Base-by-base conservation (phyloP, 64 coral and sea anemone species). In the Astreopora myriophthalma region DNA sequence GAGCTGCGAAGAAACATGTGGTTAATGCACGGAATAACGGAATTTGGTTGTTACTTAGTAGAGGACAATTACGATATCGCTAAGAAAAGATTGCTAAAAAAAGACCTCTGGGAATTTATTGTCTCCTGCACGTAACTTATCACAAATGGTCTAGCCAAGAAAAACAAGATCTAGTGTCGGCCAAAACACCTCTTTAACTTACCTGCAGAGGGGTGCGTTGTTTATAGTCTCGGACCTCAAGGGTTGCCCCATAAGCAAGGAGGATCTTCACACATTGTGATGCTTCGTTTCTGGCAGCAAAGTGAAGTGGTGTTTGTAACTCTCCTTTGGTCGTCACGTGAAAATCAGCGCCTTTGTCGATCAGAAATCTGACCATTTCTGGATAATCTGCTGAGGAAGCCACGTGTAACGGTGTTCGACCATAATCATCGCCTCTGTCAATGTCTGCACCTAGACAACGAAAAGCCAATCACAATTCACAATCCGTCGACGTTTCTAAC, bases 191-290 rank as follows among this genome's bases (percentile, higher is more conserved):
- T n/a, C n/a, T n/a, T 64, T 64, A 64, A 64, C 61, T 64, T 7
- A 94, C 95, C 91, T 93, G 95, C 19, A 96, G 65, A 26, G 95
- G 86, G 2, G 91, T 96, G 16, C 95, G 86, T 5, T 93, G 81
- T 79, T 96, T 96, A 27, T 90, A 94, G 20, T 96, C 95, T 8
- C 79, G 92, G 39, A 75, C 85, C 14, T 91, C 91, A 1, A 94
- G 68, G 30, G 84, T 80, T 51, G 91, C 91, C 8, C 87, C 87
- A 27, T 94, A 57, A 2, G 91, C 72, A 10, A 96, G 73, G 22
- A 96, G 48, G 16, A 94, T 40, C 73, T 96, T 96, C 42, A 94
- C 80, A 16, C 91, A 89, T 6, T 87, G 84, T 32, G 85, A 75
- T 32, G 95, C 95, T 51, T 93, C 95, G 9, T 90, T 90, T 52